Conservation (phyloP, 2,888 invertebrate genomes). For the Lepidochrysops patricia region DNA sequence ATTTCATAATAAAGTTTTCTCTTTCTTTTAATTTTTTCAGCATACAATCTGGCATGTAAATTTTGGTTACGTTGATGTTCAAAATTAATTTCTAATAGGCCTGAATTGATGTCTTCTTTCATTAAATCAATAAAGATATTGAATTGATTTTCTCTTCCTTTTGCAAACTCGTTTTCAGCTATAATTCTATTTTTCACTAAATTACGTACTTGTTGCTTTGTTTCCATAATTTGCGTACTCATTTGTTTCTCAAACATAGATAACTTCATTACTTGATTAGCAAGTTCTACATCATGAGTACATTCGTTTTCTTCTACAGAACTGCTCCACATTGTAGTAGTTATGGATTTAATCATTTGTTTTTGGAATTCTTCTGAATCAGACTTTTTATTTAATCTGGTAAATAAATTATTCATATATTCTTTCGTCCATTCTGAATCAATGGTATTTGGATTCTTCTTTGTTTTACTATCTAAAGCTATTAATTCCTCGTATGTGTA, state of each 20-base stretch:
- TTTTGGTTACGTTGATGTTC: conserved; percentile 66
- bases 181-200: conserved; percentile 69
- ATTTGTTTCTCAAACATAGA: conserved; percentile 80
- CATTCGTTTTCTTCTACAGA: conserved; percentile 68
- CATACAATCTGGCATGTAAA: conserved; percentile 70
- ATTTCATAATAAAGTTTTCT: conserved; percentile 60
- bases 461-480: conserved; percentile 40
- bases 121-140: conserved; percentile 57
- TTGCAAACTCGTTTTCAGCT: conserved; percentile 64
- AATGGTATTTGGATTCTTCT: conserved; percentile 39
- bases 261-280: conserved; percentile 74
- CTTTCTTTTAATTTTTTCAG: conserved; percentile 67
- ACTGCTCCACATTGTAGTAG: conserved; percentile 69
- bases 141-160: conserved; percentile 65
- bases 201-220: conserved; percentile 73
- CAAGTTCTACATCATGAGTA: conserved; percentile 64
- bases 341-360: conserved; percentile 62
- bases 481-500: conserved; percentile 57
- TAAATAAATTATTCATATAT: conserved; percentile 65
- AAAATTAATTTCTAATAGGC: conserved; percentile 64
- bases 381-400: conserved; percentile 49
- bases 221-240: conserved; percentile 76
- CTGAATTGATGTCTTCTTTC: conserved; percentile 59
- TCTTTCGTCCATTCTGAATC: conserved; percentile 58
- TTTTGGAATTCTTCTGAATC: conserved; percentile 64